Percentiles rank a stretch among this genome's conserved stretches.
Conservation (phyloP, 64 coral and sea anemone genomes). For the Montipora sp. region DNA sequence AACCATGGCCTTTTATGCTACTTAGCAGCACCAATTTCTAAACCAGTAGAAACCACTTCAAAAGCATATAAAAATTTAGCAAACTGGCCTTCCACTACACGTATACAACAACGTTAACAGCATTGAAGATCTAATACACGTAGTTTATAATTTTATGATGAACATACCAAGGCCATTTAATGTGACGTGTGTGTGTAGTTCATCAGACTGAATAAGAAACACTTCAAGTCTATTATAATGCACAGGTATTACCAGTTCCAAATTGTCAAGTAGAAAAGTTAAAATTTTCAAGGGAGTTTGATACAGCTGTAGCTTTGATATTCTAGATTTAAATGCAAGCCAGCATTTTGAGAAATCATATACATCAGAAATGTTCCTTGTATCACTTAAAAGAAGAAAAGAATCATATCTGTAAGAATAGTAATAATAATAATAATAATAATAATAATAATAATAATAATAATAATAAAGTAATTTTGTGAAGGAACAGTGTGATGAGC, state of each 20-base stretch:
- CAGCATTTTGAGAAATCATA: neutral
- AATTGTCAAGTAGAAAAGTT: neutral
- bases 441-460: too few species aligned
- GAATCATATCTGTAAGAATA: too few species aligned
- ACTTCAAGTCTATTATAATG: neutral
- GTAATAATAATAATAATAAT: too few species aligned
- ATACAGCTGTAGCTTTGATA: neutral
- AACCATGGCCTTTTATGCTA: neutral
- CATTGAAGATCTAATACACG: neutral
- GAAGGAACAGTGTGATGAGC: too few species aligned
- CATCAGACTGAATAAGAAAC: neutral
- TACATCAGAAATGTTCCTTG: neutral
- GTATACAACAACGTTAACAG: neutral
- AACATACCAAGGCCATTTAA: neutral
- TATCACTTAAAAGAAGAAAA: neutral
- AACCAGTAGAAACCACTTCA: neutral
- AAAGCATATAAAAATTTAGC: constrained; percentile 5
- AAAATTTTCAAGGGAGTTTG: too few species aligned
- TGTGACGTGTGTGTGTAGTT: neutral
- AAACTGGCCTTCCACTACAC: neutral
- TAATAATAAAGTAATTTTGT: too few species aligned
- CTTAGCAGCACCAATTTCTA: neutral
- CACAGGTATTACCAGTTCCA: neutral
- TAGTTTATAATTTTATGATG: neutral
- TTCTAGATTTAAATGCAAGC: neutral